phyloP scores from a whole-genome alignment of 1,140 invertebrate species.

The Drosophila rufa region DNA sequence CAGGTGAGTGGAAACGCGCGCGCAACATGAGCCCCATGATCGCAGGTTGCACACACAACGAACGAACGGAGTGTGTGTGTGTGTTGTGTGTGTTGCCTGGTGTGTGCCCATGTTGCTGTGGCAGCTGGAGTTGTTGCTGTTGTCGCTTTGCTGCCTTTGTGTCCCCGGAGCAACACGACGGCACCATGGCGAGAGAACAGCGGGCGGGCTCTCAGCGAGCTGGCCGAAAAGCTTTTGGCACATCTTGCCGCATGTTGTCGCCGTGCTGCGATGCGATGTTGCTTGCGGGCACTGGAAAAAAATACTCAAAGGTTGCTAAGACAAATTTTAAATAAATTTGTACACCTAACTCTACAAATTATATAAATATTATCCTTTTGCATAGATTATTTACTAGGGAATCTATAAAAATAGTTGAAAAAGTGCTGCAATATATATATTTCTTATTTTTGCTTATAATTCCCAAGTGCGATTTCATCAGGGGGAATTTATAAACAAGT shows the following conservation, averaged over 20 bases:
- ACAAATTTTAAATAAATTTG: no score
- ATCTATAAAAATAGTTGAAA: no score
- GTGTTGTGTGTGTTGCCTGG: conserved; percentile 18
- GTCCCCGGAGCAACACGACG: conserved; percentile 46
- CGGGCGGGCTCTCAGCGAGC: conserved; percentile 42
- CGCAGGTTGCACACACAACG: conserved; percentile 13
- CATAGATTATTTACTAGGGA: no score
- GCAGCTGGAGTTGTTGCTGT: conserved; percentile 34
- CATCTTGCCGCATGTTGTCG: conserved; percentile 54
- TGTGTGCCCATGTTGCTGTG: conserved; percentile 20
- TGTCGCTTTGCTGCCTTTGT: background rate
- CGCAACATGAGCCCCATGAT: conserved; percentile 74
- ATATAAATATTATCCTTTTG: no score
- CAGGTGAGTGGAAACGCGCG: conserved; percentile 81
- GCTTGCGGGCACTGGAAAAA: background rate
- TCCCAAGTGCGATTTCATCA: background rate
- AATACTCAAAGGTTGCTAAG: background rate
- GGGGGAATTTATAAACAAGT: rapidly evolving
- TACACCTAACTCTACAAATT: no score
- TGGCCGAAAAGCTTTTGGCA: conserved; percentile 50
- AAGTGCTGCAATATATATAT: no score
- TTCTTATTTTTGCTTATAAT: background rate
- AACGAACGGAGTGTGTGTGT: background rate
- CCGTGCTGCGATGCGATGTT: conserved; percentile 28
- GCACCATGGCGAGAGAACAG: conserved; percentile 50